phyloP scores from a whole-genome alignment of 1,140 invertebrate species.

The Drepana arcuata region DNA sequence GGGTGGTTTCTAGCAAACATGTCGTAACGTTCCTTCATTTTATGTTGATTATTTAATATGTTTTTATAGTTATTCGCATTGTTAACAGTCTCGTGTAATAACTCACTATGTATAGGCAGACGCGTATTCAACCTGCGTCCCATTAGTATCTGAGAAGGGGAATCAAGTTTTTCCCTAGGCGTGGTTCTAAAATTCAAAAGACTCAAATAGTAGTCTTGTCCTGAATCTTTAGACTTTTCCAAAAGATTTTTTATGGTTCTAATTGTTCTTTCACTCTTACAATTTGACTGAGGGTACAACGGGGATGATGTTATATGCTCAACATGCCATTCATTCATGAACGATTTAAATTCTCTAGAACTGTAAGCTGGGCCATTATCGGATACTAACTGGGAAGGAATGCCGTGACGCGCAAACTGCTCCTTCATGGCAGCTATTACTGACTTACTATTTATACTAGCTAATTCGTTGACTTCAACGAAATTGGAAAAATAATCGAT shows the following conservation, averaged over 20 bases:
- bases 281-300: slow-evolving; percentile 23
- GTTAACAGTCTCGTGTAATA: not conserved
- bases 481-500: slow-evolving; percentile 27
- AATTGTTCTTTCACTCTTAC: slow-evolving; percentile 21
- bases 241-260: slow-evolving; percentile 20
- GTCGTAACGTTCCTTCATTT: not conserved
- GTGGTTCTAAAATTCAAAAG: slow-evolving; percentile 28
- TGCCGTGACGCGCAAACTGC: not conserved
- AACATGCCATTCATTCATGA: slow-evolving; percentile 49
- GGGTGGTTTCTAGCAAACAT: not conserved
- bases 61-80: not conserved
- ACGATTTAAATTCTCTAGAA: slow-evolving; percentile 37
- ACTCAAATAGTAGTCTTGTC: slow-evolving; percentile 21
- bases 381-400: slow-evolving; percentile 4
- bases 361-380: slow-evolving; percentile 18
- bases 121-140: slow-evolving; percentile 10
- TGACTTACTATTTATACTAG: slow-evolving; percentile 7
- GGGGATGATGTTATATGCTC: slow-evolving; percentile 29
- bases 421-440: slow-evolving; percentile 11
- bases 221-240: slow-evolving; percentile 20
- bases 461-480: slow-evolving; percentile 13
- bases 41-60: not conserved
- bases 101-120: not conserved
- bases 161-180: slow-evolving; percentile 10
- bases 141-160: slow-evolving; percentile 18